phyloP scores from a whole-genome alignment of 2,888 invertebrate genomes.

The Cylloceria caligata region DNA sequence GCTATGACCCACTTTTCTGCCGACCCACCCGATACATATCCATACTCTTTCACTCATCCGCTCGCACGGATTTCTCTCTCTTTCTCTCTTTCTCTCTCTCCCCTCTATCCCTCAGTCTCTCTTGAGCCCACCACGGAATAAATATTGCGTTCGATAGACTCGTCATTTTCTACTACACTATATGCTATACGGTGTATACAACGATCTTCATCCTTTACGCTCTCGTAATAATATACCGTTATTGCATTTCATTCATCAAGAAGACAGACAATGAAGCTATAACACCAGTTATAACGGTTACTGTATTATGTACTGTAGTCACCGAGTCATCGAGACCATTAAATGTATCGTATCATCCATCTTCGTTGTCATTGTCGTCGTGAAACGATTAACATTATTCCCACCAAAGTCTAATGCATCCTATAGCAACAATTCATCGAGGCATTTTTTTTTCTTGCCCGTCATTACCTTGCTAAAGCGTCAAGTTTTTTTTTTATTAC shows the following conservation, averaged over 20 bases:
- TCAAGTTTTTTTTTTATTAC: slow-evolving; percentile 22
- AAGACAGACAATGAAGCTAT: slow-evolving; percentile 36
- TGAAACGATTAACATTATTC: slow-evolving; percentile 40
- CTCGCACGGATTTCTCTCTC: slow-evolving; percentile 14
- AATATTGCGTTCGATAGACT: slow-evolving; percentile 52
- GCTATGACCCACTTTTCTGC: slow-evolving; percentile 63
- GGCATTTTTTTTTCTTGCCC: slow-evolving; percentile 11
- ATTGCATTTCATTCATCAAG: slow-evolving; percentile 62
- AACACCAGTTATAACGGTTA: slow-evolving; percentile 36
- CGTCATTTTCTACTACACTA: slow-evolving; percentile 40
- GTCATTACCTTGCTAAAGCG: slow-evolving; percentile 9
- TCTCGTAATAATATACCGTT: slow-evolving; percentile 57
- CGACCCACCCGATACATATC: slow-evolving; percentile 60
- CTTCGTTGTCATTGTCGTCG: neutral
- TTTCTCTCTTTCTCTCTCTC: neutral
- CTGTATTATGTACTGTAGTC: slow-evolving; percentile 18
- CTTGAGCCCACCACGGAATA: slow-evolving; percentile 53
- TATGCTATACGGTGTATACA: slow-evolving; percentile 30
- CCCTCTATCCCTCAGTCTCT: neutral
- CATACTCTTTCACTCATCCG: slow-evolving; percentile 21
- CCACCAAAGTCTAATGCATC: slow-evolving; percentile 36
- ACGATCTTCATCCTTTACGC: slow-evolving; percentile 44
- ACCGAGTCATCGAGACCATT: slow-evolving; percentile 42
- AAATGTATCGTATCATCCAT: slow-evolving; percentile 45
- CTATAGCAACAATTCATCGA: slow-evolving; percentile 40